Base-by-base conservation (phyloP, 2,888 invertebrate genomes). In the Argyra leucocephala region DNA sequence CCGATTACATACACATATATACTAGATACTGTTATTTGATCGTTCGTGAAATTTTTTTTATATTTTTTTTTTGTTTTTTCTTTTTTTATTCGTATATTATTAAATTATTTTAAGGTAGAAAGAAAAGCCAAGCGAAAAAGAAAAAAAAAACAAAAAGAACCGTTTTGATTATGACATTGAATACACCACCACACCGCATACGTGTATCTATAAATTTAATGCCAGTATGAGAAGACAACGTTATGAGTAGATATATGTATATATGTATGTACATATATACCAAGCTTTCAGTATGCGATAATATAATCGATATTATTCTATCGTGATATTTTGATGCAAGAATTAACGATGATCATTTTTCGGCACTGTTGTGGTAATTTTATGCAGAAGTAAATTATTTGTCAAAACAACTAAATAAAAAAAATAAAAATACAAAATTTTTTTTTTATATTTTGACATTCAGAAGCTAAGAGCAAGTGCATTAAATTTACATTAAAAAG, bases 381-480 rank as follows among this genome's bases (percentile, higher is more conserved):
- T 48, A 48, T 48, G 48, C 48, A 48, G 15, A 48, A 48, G n/a
- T 48, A 15, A 48, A 48, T 48, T 48, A 48, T 48, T 48, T 48
- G 48, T 48, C 48, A 48, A 48, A 48, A 48, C 48, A 48, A 48
- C 5, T 12, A n/a, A 48, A n/a, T 5, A 18, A 48, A 18, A 48
- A 48, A 18, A 48, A 2, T 18, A 48, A 48, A n/a, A 18, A 18
- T 18, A 15, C 12, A 48, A 48, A 48, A 48, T 48, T 3, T 31
- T 31, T n/a, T n/a, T n/a, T n/a, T n/a, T n/a, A n/a, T n/a, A 48
- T 48, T 48, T 48, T 48, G 48, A 48, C 48, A 48, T 48, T 48
- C 48, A 48, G 48, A 48, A 48, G 48, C 48, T 48, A 48, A 9
- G 48, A 48, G 48, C 48, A 48, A 48, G 48, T 48, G 48, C 48